Conservation (phyloP, 1,140 invertebrate genomes). For the Agraylea sexmaculata region DNA sequence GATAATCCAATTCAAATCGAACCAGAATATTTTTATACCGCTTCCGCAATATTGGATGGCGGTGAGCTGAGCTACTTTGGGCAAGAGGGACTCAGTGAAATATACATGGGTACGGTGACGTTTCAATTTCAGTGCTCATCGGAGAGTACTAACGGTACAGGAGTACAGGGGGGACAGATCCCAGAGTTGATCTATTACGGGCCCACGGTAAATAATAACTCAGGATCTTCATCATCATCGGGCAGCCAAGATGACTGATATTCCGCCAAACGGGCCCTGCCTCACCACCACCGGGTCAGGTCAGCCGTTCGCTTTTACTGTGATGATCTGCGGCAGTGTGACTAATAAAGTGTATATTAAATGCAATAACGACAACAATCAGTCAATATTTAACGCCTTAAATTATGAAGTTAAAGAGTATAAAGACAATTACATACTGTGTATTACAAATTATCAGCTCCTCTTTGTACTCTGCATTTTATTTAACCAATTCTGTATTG, state of each 20-base stretch:
- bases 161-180: conserved; percentile 88
- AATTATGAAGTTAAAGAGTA: too few relatives aligned
- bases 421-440: too few relatives aligned
- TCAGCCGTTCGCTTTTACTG: conserved; percentile 4
- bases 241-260: conserved; percentile 18
- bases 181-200: conserved; percentile 90
- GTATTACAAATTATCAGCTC: too few relatives aligned
- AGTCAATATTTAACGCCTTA: too few relatives aligned
- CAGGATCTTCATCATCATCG: conserved; percentile 12
- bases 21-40: conserved; percentile 82
- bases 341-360: conserved; percentile 2
- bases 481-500: too few relatives aligned
- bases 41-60: conserved; percentile 79
- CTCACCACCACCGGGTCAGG: background rate
- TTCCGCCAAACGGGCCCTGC: conserved; percentile 8
- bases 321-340: conserved; percentile 10
- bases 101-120: conserved; percentile 75
- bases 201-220: conserved; percentile 42
- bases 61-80: conserved; percentile 88
- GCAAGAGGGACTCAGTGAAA: conserved; percentile 88
- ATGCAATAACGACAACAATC: too few relatives aligned
- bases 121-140: conserved; percentile 92
- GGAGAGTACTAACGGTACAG: conserved; percentile 88
- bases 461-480: too few relatives aligned
- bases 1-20: conserved; percentile 87